A percentile compares a stretch with the other conserved stretches of the same genome.
These are phyloP conservation scores for Lamprotornis superbus DNA, from an alignment of 2,113 vertebrate species.

Conservation along the genomic window DNA sequence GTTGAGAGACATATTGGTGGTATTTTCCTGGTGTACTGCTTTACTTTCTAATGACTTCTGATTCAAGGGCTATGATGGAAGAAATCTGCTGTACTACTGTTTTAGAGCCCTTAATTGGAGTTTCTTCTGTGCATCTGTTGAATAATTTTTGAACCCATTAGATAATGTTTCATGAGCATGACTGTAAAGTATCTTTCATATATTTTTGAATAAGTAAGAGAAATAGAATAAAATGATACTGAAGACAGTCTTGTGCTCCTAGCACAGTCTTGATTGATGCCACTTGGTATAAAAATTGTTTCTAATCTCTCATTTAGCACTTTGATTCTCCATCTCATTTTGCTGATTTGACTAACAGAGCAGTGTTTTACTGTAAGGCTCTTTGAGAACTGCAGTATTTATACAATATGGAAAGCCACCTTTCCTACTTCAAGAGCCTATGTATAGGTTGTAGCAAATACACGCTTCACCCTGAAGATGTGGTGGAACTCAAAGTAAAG, in stretches of 20 bases:
- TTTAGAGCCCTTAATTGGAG: background rate
- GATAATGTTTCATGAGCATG: background rate
- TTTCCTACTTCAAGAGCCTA: background rate
- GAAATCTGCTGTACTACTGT: background rate
- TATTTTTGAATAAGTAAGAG: background rate
- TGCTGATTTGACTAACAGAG: background rate
- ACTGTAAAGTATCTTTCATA: background rate
- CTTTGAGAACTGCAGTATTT: background rate
- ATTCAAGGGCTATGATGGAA: background rate
- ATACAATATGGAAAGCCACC: background rate
- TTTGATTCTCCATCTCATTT: background rate
- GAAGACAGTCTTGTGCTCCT: background rate
- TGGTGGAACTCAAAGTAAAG: background rate
- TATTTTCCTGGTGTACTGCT: background rate
- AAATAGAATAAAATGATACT: background rate
- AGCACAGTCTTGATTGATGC: background rate
- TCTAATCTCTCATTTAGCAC: background rate
- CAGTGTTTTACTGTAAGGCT: background rate
- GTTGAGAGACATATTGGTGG: accelerated
- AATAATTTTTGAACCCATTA: background rate
- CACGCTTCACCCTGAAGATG: background rate
- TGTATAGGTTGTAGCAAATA: background rate
- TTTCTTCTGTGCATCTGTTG: background rate
- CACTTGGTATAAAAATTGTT: background rate
- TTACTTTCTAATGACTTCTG: background rate